Percentiles rank a stretch among this genome's conserved stretches.
phyloP scores from a whole-genome alignment of 2,888 invertebrate species.

The Meandrusa payeni region DNA sequence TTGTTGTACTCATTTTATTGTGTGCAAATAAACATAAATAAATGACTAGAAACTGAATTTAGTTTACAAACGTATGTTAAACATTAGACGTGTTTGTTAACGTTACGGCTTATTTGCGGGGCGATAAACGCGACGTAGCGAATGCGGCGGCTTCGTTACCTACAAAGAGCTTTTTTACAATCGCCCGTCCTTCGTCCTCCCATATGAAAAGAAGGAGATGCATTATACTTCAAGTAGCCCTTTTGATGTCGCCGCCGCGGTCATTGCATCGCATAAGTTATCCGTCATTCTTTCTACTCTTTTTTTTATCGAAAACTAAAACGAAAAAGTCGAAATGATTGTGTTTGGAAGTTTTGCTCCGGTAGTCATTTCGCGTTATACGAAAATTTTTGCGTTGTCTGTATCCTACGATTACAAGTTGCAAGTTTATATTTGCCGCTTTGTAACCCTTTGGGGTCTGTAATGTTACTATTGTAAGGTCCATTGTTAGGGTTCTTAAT shows the following conservation, averaged over 20 bases:
- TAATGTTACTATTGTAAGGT: conserved; percentile 21
- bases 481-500: conserved; percentile 23
- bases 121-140: conserved; percentile 34
- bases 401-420: conserved; percentile 53
- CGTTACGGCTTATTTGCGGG: conserved; percentile 40
- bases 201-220: conserved; percentile 39
- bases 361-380: conserved; percentile 71
- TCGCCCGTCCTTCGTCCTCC: conserved; percentile 30
- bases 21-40: no score
- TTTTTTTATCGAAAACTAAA: conserved; percentile 72
- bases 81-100: conserved; percentile 39
- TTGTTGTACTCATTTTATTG: no score
- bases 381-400: conserved; percentile 45
- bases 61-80: conserved; percentile 18
- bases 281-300: conserved; percentile 44
- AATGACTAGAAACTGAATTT: conserved; percentile 7
- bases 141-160: conserved; percentile 46
- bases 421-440: conserved; percentile 31
- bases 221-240: conserved; percentile 53
- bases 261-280: conserved; percentile 64
- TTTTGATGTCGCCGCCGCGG: conserved; percentile 69
- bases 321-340: conserved; percentile 51
- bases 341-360: conserved; percentile 55
- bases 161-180: conserved; percentile 60
- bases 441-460: conserved; percentile 16